These are phyloP conservation scores for Stomatorhinus ivindoensis DNA, from an alignment of 2,113 vertebrate genomes.

Conservation along the genomic window DNA sequence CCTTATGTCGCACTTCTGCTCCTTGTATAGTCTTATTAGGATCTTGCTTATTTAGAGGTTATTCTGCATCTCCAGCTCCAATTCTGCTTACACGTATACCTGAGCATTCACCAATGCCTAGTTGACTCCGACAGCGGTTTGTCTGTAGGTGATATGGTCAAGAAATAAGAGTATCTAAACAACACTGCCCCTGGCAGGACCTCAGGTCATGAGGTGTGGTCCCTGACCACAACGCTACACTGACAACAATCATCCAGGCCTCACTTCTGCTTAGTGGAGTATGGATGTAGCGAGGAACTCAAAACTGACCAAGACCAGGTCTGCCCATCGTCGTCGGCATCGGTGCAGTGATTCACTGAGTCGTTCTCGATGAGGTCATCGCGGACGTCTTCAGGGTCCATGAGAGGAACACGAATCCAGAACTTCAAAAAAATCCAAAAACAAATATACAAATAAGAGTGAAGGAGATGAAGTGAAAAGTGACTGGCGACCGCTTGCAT, in stretches of 20 bases:
- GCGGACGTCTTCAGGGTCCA: conserved; percentile 68
- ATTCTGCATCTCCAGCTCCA: neutral
- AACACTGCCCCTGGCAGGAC: neutral
- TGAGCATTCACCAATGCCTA: neutral
- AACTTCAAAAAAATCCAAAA: conserved; percentile 54
- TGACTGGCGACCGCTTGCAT: neutral
- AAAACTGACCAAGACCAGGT: conserved; percentile 71
- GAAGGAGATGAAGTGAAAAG: neutral
- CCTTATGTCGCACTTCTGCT: neutral
- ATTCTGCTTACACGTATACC: neutral
- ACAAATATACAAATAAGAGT: neutral
- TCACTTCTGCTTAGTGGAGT: neutral
- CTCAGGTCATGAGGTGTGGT: neutral
- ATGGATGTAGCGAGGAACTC: neutral
- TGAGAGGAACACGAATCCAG: conserved; percentile 79
- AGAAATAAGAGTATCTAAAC: neutral
- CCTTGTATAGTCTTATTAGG: neutral
- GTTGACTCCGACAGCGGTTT: neutral
- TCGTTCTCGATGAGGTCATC: conserved; percentile 81
- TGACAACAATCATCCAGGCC: neutral
- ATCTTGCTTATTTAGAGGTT: neutral
- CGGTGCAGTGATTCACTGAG: conserved; percentile 48
- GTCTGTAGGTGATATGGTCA: neutral
- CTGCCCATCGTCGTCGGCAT: conserved; percentile 65
- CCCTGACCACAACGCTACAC: neutral